Evolutionary conservation across 1,140 invertebrate species (phyloP).

Genomic region (Octopus sinensis): DNA sequence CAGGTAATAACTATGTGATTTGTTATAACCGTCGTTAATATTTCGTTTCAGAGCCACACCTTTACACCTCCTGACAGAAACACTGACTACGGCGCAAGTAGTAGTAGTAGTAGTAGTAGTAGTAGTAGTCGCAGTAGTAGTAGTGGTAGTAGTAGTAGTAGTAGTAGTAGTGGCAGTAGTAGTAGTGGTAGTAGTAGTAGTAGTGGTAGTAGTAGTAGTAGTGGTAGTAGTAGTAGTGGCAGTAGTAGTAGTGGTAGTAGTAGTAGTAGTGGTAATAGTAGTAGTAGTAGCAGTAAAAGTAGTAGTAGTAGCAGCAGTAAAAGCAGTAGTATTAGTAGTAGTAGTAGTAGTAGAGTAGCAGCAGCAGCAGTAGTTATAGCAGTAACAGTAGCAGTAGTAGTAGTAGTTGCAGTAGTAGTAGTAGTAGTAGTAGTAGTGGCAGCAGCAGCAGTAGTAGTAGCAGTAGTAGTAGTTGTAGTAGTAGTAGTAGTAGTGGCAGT

Average conservation of each 20-base stretch:
- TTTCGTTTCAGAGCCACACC: no score
- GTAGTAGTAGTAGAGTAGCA: no score
- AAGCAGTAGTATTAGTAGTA: no score
- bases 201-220: slow-evolving; percentile 24
- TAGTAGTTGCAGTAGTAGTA: no score
- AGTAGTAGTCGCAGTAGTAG: slow-evolving; percentile 21
- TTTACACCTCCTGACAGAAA: not conserved
- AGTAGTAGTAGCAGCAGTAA: slow-evolving; percentile 23
- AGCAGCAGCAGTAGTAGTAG: slow-evolving; percentile 19
- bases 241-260: slow-evolving; percentile 27
- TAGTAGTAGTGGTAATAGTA: slow-evolving; percentile 24
- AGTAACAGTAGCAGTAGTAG: no score
- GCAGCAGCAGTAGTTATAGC: no score
- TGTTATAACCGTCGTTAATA: no score
- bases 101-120: no score
- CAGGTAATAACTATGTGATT: no score
- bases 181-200: slow-evolving; percentile 25
- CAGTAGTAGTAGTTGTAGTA: slow-evolving; percentile 23
- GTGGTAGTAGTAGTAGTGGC: slow-evolving; percentile 23
- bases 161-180: slow-evolving; percentile 26
- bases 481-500: slow-evolving; percentile 22
- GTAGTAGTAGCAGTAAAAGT: slow-evolving; percentile 22
- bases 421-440: no score
- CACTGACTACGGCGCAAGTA: no score
- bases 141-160: slow-evolving; percentile 25